Percentiles rank a stretch among this genome's conserved stretches.
phyloP scores from a whole-genome alignment of 2,888 invertebrate genomes.

The Drosophila demipolita region DNA sequence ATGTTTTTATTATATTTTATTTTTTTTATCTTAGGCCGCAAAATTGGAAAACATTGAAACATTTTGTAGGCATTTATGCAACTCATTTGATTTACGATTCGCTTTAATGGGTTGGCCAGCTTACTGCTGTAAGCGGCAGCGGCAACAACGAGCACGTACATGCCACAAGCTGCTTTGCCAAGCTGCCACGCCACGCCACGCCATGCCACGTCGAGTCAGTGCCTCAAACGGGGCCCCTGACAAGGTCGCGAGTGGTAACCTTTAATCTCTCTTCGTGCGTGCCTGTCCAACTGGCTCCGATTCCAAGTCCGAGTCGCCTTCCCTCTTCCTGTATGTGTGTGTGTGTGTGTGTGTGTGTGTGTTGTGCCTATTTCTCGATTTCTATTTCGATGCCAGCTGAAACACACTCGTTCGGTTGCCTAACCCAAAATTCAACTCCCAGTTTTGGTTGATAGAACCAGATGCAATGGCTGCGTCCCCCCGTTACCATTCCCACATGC shows the following conservation, averaged over 20 bases:
- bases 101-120: constrained; percentile 62
- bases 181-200: constrained; percentile 32
- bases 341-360: background rate
- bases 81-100: constrained; percentile 77
- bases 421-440: constrained; percentile 19
- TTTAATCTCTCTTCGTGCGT: constrained; percentile 72
- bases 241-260: constrained; percentile 79
- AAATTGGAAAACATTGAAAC: constrained; percentile 74
- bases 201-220: constrained; percentile 26
- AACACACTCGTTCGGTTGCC: constrained; percentile 41
- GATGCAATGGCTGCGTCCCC: constrained; percentile 58
- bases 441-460: constrained; percentile 34
- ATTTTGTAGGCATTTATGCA: constrained; percentile 77
- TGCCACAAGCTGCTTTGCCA: constrained; percentile 78
- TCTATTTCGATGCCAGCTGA: constrained; percentile 53
- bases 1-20: constrained; percentile 51
- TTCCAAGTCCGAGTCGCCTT: constrained; percentile 14
- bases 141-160: constrained; percentile 73
- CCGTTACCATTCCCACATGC: constrained; percentile 24
- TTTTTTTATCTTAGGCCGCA: constrained; percentile 44
- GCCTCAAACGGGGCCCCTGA: constrained; percentile 46
- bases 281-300: constrained; percentile 40
- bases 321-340: background rate
- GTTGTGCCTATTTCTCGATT: constrained; percentile 17
- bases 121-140: constrained; percentile 29